A percentile compares a stretch with the other conserved stretches of the same genome.
phyloP scores from a whole-genome alignment of 2,888 invertebrate genomes.

The Cabera pusaria region DNA sequence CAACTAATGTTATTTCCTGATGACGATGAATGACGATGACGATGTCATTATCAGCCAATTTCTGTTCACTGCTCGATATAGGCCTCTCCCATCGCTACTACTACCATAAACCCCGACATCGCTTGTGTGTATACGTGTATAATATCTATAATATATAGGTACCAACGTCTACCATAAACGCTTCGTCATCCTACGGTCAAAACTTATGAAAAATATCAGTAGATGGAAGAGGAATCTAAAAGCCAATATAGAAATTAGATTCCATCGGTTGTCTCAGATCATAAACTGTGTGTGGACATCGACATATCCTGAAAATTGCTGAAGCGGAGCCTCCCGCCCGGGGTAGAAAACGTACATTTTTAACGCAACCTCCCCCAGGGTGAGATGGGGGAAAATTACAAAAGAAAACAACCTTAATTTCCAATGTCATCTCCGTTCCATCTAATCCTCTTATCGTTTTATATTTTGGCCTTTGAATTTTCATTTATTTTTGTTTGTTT shows the following conservation, averaged over 20 bases:
- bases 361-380: slow-evolving; percentile 69
- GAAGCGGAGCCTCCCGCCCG: slow-evolving; percentile 55
- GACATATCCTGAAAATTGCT: slow-evolving; percentile 64
- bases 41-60: no score
- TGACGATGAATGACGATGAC: no score
- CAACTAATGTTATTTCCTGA: no score
- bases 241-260: slow-evolving; percentile 14
- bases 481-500: slow-evolving; percentile 82
- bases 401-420: slow-evolving; percentile 83
- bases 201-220: no score
- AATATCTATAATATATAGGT: no score
- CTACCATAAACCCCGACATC: no score
- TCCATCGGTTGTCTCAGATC: slow-evolving; percentile 39
- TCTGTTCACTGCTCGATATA: no score
- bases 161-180: no score
- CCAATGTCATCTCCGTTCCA: slow-evolving; percentile 83
- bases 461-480: slow-evolving; percentile 81
- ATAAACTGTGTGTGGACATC: slow-evolving; percentile 56
- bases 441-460: slow-evolving; percentile 83
- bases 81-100: no score
- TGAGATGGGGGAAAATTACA: slow-evolving; percentile 78
- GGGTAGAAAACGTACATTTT: slow-evolving; percentile 75
- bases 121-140: no score
- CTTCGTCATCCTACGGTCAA: no score
- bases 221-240: no score